Evolutionary conservation across 1,140 invertebrate species (phyloP), one percentile per base, ranked within the genome.

Genomic region (Euura lappo): DNA sequence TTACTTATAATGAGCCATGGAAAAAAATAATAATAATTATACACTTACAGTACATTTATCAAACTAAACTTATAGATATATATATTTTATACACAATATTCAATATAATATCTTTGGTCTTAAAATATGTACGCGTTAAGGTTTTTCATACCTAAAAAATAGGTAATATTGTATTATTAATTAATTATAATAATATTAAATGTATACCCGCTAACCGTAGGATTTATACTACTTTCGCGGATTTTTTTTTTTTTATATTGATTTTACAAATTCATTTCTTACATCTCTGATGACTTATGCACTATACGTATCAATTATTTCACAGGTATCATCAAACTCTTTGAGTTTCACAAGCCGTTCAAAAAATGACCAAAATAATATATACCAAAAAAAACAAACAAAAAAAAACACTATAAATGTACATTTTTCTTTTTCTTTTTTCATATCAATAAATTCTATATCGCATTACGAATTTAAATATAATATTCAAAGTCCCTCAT

Each of bases 81-180:
- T 28, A 28, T 28, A 60, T 60, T 60, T 60, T 60, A 60, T 60
- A 60, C 51, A 60, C 13, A 60, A 60, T 60, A 60, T 60, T 60
- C 6, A 60, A 60, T 60, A 60, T 60, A 60, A 60, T 60, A 60
- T 60, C 51, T 60, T 60, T 60, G 51, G 51, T 60, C 51, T 60
- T 60, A 60, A 60, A 60, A 60, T 60, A 60, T 60, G 51, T 60
- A 60, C 51, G 51, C 51, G 51, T 60, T 60, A 60, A 60, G 10
- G 51, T 60, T 28, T 28, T 28, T 60, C 13, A 60, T 60, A 60
- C 51, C 51, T 60, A 60, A 6, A 28, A 60, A 60, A 60, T 60
- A 60, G 51, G 51, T 60, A 60, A 60, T 60, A 60, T 28, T 28
- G 0, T 28, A 28, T 28, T 28, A 28, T 28, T 28, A 28, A 28